Base-by-base conservation (phyloP, 1,140 invertebrate genomes). In the Pseudomyrmex sp. region DNA sequence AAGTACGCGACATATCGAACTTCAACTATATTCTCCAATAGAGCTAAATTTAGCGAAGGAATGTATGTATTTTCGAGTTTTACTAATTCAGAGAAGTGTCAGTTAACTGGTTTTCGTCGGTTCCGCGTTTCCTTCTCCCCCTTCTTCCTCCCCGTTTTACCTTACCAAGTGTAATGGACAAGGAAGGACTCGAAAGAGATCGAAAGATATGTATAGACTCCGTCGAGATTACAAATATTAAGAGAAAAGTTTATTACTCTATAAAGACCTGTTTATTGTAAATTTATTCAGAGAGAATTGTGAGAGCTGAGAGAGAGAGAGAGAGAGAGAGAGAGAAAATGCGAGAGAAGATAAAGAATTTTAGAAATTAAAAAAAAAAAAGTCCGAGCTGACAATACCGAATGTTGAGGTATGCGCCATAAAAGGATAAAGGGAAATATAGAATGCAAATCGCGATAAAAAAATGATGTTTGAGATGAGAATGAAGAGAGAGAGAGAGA, bases 351-450 rank as follows among this genome's bases (percentile, higher is more conserved):
- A 52, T n/a, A 77, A 26, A 77, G 18, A 61, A 20, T 23, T 12
- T 2, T 12, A 26, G 20, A 20, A 20, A 1, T 48, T 58, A 69
- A 79, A 59, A 63, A 63, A 88, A n/a, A 86, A 83, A 46, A 74
- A 74, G 92, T 92, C 88, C 88, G 87, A 92, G 79, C 83, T 90
- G 93, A 94, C 92, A 93, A 93, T 94, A 93, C 91, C 87, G 85
- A 89, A 86, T 68, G 85, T 70, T 35, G 85, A 89, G 73, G 46
- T 86, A 85, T 72, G 88, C 87, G 92, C 86, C 90, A 90, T 91
- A 90, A 48, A 65, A 82, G 54, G 48, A 8, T 13, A 50, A 58
- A 18, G 20, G 7, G 46, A 10, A 58, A 44, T 58, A 75, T 58
- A 75, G 82, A 44, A 54, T 84, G 68, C 12, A 63, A 84, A 46